Evolutionary conservation across 2,888 invertebrate species (phyloP), one percentile per base, ranked within the genome.

Genomic region (Drosophila multiciliata): DNA sequence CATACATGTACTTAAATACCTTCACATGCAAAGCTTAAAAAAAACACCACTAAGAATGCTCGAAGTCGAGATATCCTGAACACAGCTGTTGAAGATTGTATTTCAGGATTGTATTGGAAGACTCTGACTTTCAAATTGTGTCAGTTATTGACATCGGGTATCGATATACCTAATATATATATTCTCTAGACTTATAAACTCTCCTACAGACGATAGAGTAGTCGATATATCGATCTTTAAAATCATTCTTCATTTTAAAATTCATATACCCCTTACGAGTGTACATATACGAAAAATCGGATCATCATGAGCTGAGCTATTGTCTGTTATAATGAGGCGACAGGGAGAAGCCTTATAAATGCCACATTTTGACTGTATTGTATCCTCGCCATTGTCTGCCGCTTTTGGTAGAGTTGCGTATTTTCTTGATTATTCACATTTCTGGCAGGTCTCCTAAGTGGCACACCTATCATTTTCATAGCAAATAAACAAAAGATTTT

Each of bases 381-480:
- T 73, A 65, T 80, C 78, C 78, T 71, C 66, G 62, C 42, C 68
- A 76, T 86, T 88, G 80, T 80, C 61, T 61, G 45, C 84, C 68
- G 54, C 61, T 78, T 83, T 82, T 36, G 82, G 59, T 12, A 57
- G 62, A 61, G 26, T 38, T 73, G 52, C 57, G 66, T 68, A 58
- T 36, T 50, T 58, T 52, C 38, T 54, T 53, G 40, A 42, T 53
- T 62, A 61, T 78, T 71, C 66, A 66, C 66, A 76, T 72, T 78
- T 75, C 57, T 58, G 65, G 49, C 69, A 62, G 36, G 49, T 67
- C 70, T 85, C 15, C 64, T 73, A 74, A 68, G 67, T 83, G 89
- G 80, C 85, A 86, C 89, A 77, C 80, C 88, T 83, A 88, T 76
- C 73, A 79, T 67, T 78, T 75, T 72, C 69, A 72, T 68, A 49